phyloP scores from a whole-genome alignment of 1,140 invertebrate species.

The Cylas formicarius region DNA sequence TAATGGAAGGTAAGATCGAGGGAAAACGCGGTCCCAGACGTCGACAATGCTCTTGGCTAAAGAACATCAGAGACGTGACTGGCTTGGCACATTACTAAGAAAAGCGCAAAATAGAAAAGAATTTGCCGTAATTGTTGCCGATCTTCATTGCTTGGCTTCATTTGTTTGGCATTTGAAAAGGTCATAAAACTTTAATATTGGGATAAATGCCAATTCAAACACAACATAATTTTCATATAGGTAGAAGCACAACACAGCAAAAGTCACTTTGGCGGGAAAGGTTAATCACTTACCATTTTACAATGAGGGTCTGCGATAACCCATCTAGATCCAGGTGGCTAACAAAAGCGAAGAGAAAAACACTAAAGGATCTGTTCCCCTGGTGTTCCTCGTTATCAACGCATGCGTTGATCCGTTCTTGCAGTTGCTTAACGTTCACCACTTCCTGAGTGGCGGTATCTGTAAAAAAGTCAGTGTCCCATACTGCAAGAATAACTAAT shows the following conservation, averaged over 20 bases:
- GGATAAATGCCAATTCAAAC: too few species aligned
- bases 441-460: conserved; percentile 38
- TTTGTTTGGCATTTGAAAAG: not conserved
- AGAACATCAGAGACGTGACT: not conserved
- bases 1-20: too few species aligned
- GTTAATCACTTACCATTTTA: conserved; percentile 31
- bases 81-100: not conserved
- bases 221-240: too few species aligned
- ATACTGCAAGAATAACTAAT: not conserved
- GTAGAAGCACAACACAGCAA: not conserved
- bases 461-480: not conserved
- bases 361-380: conserved; percentile 43
- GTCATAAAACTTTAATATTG: too few species aligned
- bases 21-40: too few species aligned
- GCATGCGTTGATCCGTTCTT: conserved; percentile 38
- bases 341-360: conserved; percentile 43
- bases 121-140: too few species aligned
- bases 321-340: conserved; percentile 48
- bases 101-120: too few species aligned
- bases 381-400: conserved; percentile 1
- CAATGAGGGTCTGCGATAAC: conserved; percentile 20
- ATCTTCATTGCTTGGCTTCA: not conserved
- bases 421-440: conserved; percentile 46
- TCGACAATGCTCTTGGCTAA: too few species aligned
- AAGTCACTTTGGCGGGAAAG: not conserved